A percentile compares a stretch with the other conserved stretches of the same genome.
Conservation (phyloP, 1,140 invertebrate genomes). For the Holotrichia oblita region DNA sequence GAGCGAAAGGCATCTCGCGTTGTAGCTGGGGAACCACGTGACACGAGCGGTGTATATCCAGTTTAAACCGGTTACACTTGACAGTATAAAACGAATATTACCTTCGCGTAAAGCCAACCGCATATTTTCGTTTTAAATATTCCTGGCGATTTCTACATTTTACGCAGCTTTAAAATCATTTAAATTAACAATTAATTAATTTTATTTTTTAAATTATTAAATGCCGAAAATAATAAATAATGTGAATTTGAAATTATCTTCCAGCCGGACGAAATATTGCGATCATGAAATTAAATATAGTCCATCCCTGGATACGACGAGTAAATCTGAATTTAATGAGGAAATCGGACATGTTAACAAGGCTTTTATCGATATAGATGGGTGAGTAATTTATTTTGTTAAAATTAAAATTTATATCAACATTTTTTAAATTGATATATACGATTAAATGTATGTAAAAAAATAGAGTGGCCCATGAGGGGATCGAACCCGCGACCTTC, state of each 20-base stretch:
- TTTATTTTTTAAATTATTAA: background rate
- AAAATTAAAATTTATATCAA: background rate
- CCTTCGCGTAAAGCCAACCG: background rate
- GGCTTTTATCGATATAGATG: background rate
- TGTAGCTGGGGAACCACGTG: background rate
- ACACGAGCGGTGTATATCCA: background rate
- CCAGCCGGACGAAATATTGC: background rate
- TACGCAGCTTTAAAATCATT: background rate
- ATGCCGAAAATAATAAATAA: background rate
- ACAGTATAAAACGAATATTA: background rate
- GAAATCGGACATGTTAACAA: background rate
- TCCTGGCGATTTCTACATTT: background rate
- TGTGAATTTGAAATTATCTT: background rate
- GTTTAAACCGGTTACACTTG: constrained; percentile 3
- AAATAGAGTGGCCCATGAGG: constrained; percentile 39
- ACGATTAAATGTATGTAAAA: background rate
- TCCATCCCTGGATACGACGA: background rate
- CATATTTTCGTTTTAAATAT: background rate
- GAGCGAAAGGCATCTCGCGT: background rate
- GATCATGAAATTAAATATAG: background rate
- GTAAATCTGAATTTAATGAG: background rate
- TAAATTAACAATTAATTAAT: background rate
- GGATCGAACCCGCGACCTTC: constrained; percentile 48
- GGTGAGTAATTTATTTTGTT: background rate
- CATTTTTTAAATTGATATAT: background rate